Evolutionary conservation across 2,797 vertebrate species (phyloP), one percentile per base, ranked within the genome.

Genomic region (Poeciliopsis turneri): DNA sequence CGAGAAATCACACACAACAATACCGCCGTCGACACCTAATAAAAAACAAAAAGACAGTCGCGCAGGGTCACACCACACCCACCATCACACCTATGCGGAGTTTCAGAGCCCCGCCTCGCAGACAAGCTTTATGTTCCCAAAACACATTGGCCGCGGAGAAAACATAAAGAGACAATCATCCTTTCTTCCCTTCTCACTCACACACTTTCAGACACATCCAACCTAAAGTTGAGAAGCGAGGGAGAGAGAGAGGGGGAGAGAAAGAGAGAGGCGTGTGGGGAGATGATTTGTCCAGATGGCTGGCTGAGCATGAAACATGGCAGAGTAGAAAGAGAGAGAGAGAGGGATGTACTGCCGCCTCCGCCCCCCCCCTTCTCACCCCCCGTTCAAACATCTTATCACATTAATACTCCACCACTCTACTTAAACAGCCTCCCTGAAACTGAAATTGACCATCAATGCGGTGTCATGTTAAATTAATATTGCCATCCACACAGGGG

Each of bases 251-350:
- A 2, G 18, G 20, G 47, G 20, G 46, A 95, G 95, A 96, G 74
- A 83, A 95, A 96, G 78, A 95, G 95, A 96, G 75, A 83, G 95
- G 92, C 92, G 94, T 94, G 95, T 93, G 92, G 89, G 87, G 96
- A 96, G 93, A 86, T 93, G 95, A 95, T 97, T 90, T 95, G 96
- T 95, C 94, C 95, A 97, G 95, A 97, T 96, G 96, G 96, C 94
- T 97, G 93, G 95, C 96, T 95, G 96, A 93, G 95, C 95, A 96
- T 96, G 90, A 97, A 97, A 97, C 97, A 96, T 96, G 96, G 96
- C 96, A 96, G 96, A 95, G 94, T 90, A 94, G 92, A 96, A 94
- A 28, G 36, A 96, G 94, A 96, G 39, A 69, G 66, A 69, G 66
- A 69, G 66, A n/a, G 39, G 33, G 64, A 68, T 93, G 93, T 93